phyloP scores from a whole-genome alignment of 2,888 invertebrate genomes.

The Eucera pruinosa region DNA sequence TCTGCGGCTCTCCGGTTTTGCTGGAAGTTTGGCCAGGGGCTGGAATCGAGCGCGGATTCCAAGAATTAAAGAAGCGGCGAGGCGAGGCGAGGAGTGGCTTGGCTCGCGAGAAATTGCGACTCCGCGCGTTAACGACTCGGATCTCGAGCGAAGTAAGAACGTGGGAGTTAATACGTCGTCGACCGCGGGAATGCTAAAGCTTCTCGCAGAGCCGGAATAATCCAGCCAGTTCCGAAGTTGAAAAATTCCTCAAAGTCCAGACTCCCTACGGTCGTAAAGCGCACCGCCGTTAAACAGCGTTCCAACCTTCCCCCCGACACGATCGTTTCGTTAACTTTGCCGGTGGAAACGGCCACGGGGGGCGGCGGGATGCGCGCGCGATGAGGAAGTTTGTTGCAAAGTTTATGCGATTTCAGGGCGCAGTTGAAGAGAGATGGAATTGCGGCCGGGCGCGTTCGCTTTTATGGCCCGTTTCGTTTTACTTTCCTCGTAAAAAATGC shows the following conservation, averaged over 20 bases:
- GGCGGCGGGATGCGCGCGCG: conserved; percentile 25
- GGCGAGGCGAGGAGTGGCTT: not conserved
- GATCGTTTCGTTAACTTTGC: conserved; percentile 51
- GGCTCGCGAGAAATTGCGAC: not conserved
- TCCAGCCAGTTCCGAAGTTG: not conserved
- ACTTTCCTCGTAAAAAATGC: conserved; percentile 77
- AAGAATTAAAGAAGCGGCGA: no score
- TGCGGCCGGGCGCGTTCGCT: conserved; percentile 48
- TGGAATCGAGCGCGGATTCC: no score
- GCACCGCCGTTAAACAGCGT: conserved; percentile 29
- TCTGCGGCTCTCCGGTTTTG: no score
- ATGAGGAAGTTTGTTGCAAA: conserved; percentile 73
- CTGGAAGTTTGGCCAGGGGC: no score
- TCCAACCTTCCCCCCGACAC: conserved; percentile 15
- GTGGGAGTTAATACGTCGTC: not conserved
- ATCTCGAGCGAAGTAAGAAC: not conserved
- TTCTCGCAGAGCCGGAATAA: not conserved
- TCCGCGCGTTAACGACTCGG: not conserved
- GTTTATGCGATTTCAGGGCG: conserved; percentile 65
- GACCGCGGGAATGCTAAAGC: not conserved
- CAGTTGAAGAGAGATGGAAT: conserved; percentile 61
- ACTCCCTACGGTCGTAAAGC: conserved; percentile 28
- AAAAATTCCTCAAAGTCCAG: conserved; percentile 39
- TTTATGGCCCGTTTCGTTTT: conserved; percentile 78
- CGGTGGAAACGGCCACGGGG: not conserved